Evolutionary conservation across 2,113 vertebrate species (phyloP), one percentile per base, ranked within the genome.

Genomic region (Tympanuchus pallidicinctus): DNA sequence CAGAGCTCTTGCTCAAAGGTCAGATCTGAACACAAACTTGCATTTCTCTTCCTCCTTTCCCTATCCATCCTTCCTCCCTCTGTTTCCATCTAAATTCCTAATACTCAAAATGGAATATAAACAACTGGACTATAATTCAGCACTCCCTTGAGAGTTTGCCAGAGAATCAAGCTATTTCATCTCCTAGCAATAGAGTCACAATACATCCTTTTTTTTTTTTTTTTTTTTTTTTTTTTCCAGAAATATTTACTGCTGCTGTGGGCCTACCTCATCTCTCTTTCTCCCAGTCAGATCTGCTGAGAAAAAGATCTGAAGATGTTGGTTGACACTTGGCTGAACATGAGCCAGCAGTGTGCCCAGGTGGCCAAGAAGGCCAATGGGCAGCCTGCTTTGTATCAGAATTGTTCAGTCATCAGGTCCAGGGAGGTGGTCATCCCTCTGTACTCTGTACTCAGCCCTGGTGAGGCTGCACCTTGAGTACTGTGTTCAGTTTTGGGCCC

Each of bases 81-180:
- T 56, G 45, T 67, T 88, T 94, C 24, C 61, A 88, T 71, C 60
- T 70, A 86, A 91, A 80, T 42, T 2, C 1, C 38, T 77, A 91
- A 60, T 79, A 47, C 13, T 56, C 65, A 34, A 86, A 82, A 76
- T 27, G 83, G 25, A 40, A 40, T 57, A 69, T 11, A 86, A 93
- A 71, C 0, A 0, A 27, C 56, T 38, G n/a, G 36, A n/a, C 32
- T n/a, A 1, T 21, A 76, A 82, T 7, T 16, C 34, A 50, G 5
- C 3, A 8, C 54, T 81, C 60, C 63, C 16, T 77, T 48, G 42
- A 86, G 22, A 28, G 8, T 67, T 75, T 71, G 42, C 42, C 69
- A 91, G 72, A 47, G 25, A 64, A 83, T 40, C 36, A 61, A 90
- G 38, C 56, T 71, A 50, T 75, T 77, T 67, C 24, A 8, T 83